phyloP scores from a whole-genome alignment of 2,888 invertebrate genomes.

The Gandaritis pyraliata region DNA sequence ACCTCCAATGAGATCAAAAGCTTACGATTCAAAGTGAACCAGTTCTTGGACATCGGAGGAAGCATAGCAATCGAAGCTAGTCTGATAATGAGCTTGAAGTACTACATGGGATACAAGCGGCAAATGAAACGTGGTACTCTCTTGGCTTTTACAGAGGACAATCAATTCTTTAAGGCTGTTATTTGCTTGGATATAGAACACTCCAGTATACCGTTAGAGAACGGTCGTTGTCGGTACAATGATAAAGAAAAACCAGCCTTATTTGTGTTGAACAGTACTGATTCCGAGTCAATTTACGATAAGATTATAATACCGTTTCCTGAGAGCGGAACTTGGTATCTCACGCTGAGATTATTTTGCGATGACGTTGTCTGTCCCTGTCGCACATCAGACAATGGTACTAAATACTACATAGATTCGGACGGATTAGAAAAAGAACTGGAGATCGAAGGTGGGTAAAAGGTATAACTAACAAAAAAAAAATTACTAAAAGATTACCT shows the following conservation, averaged over 20 bases:
- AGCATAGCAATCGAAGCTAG: slow-evolving; percentile 89
- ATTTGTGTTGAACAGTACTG: slow-evolving; percentile 86
- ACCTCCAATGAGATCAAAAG: slow-evolving; percentile 86
- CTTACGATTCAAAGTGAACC: slow-evolving; percentile 88
- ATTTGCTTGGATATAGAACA: slow-evolving; percentile 86
- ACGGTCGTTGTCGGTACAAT: slow-evolving; percentile 85
- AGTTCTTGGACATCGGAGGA: slow-evolving; percentile 91
- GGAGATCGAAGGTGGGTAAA: slow-evolving; percentile 46
- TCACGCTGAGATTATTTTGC: slow-evolving; percentile 89
- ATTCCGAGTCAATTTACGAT: slow-evolving; percentile 85
- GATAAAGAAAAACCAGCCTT: slow-evolving; percentile 81
- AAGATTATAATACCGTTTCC: slow-evolving; percentile 91
- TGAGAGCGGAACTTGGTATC: slow-evolving; percentile 92
- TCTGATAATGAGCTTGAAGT: slow-evolving; percentile 85
- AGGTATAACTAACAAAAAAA: background rate
- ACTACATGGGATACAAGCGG: slow-evolving; percentile 77
- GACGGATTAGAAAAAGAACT: slow-evolving; percentile 57
- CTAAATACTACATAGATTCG: slow-evolving; percentile 77
- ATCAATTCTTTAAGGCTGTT: slow-evolving; percentile 82
- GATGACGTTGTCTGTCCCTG: slow-evolving; percentile 79
- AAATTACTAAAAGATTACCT: no score
- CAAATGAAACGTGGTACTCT: slow-evolving; percentile 55
- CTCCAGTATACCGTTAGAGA: slow-evolving; percentile 85
- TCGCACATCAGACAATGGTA: slow-evolving; percentile 71
- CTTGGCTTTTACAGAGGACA: slow-evolving; percentile 75